Percentiles rank a stretch among this genome's conserved stretches.
phyloP scores from a whole-genome alignment of 2,113 vertebrate genomes.

The Tympanuchus pallidicinctus region DNA sequence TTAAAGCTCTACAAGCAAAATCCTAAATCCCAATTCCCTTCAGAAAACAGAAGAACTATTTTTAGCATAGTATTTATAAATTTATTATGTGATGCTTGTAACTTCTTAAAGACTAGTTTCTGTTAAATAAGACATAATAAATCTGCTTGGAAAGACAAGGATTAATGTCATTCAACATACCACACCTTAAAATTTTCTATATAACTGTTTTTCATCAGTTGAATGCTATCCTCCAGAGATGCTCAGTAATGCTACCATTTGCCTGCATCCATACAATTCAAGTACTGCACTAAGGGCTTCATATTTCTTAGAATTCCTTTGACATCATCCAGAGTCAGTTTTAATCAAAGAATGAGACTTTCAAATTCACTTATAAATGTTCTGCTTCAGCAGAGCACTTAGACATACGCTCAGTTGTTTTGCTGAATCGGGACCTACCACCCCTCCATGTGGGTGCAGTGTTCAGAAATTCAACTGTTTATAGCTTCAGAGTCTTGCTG shows the following conservation, averaged over 20 bases:
- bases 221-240: not conserved
- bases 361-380: not conserved
- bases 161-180: not conserved
- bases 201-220: not conserved
- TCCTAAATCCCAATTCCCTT: conserved; percentile 48
- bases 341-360: not conserved
- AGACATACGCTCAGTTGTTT: rapidly evolving
- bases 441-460: not conserved
- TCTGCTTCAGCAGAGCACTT: not conserved
- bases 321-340: not conserved
- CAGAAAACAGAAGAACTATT: conserved; percentile 56
- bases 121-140: not conserved
- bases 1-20: conserved; percentile 53
- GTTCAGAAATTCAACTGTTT: not conserved
- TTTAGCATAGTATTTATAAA: conserved; percentile 51
- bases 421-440: not conserved
- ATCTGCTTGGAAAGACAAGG: not conserved
- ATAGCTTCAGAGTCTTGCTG: not conserved
- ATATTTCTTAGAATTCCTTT: not conserved
- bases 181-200: not conserved
- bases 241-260: not conserved
- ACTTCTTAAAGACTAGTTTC: not conserved
- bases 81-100: not conserved
- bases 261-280: not conserved
- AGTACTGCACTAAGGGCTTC: not conserved